Conservation (phyloP, 2,888 invertebrate species). For the Steromphala cineraria region DNA sequence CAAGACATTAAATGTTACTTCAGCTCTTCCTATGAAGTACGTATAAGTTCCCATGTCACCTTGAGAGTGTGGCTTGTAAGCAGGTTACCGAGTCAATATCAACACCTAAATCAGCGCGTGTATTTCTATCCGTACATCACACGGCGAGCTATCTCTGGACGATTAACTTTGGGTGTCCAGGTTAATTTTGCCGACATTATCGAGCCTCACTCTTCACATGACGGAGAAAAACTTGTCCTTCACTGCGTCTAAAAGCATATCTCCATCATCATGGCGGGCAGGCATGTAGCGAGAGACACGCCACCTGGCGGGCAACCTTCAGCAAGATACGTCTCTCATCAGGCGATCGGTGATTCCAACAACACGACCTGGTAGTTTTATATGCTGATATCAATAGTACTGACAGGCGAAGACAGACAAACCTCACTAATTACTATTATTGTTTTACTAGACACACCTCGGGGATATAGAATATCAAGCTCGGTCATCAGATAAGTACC, state of each 20-base stretch:
- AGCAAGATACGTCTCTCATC: too few species aligned
- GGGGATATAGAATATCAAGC: too few species aligned
- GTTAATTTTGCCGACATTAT: neutral
- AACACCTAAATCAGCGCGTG: neutral
- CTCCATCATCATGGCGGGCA: neutral
- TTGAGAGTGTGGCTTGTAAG: neutral
- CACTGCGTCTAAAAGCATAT: neutral
- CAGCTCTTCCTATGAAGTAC: too few species aligned
- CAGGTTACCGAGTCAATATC: neutral
- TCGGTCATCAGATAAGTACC: too few species aligned
- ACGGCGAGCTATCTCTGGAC: neutral
- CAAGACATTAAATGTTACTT: too few species aligned
- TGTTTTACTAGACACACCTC: too few species aligned
- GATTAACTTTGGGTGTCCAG: neutral
- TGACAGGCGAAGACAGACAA: too few species aligned
- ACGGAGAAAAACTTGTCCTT: neutral
- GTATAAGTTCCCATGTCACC: too few species aligned
- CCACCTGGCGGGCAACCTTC: neutral
- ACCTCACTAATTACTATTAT: too few species aligned
- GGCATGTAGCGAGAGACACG: neutral
- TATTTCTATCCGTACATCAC: neutral
- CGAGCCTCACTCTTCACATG: neutral
- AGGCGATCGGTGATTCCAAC: too few species aligned
- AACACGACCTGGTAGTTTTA: too few species aligned
- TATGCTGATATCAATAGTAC: too few species aligned